Evolutionary conservation across 2,113 vertebrate genomes (phyloP), one percentile per base, ranked within the genome.

Genomic region (Ageneiosus marmoratus): DNA sequence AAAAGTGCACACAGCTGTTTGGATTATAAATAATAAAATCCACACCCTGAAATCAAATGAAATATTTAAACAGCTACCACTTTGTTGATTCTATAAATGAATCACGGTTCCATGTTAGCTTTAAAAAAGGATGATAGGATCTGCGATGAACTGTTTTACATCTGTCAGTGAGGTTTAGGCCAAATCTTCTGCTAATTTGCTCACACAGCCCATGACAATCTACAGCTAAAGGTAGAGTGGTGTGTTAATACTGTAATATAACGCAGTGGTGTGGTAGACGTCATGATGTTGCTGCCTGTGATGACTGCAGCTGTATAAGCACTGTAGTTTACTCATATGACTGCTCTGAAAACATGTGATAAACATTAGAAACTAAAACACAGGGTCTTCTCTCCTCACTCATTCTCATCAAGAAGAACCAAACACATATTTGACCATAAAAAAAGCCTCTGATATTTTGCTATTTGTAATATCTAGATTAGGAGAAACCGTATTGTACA

Each of bases 1-100:
- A 85, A 53, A 86, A 83, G 76, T 56, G 82, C 37, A 20, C 70
- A 73, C 37, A n/a, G 63, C 55, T 67, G 81, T 58, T 65, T 88
- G 86, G 82, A 86, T 89, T 86, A 91, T 91, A 67, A 89, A 88
- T 90, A 91, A 91, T 89, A 87, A 82, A 91, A 75, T 79, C 79
- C 81, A 84, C 78, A 86, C 81, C 84, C 67, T 83, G 84, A 90
- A 88, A 85, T 90, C 83, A 86, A 86, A 88, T 91, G 72, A 88
- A 90, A 90, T 90, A 91, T 91, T 89, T 86, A 89, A 87, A 76
- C 72, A 67, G 83, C 81, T 58, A 84, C 85, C 89, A 82, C 86
- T 88, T 79, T 88, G 77, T 87, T 58, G 78, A 79, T 79, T 81
- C 82, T 60, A 60, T 55, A 80, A 82, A 75, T 41, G 37, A 83